Base-by-base conservation (phyloP, 2,888 invertebrate genomes). In the Leucoptera coffeella region DNA sequence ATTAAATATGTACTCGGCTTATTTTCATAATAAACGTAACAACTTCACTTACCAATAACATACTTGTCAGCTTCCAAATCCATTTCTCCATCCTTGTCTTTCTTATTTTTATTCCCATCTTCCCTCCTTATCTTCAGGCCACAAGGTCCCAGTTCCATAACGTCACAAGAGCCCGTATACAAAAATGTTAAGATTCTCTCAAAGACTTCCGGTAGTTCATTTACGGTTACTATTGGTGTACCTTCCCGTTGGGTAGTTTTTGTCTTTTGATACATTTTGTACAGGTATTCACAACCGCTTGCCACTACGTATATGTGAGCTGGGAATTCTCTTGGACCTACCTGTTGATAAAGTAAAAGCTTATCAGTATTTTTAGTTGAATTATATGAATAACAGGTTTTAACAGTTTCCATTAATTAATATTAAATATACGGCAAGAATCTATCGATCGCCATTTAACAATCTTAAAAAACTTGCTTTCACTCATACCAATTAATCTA, bases 271-370 rank as follows among this genome's bases (percentile, higher is more conserved):
- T 80, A 72, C 2, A 78, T 37, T 30, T 77, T 73, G 36, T 73
- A 71, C 5, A 89, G 67, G 12, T 74, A 74, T 5, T 78, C 73
- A 31, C 82, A 80, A 34, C 75, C 71, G 0, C 73, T 73, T 0
- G 79, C 77, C 1, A 90, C 47, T 26, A 91, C 77, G 48, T 76
- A 86, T 36, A 76, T 77, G 50, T 91, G 90, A 0, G 81, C 85
- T 1, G 82, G 75, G 54, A 78, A 85, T 3, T 47, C 48, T 36
- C 73, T 72, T 27, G 64, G 50, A 14, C 77, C 78, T 15, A 82
- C 61, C 80, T 80, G 39, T n/a, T n/a, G n/a, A n/a, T n/a, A n/a
- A n/a, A n/a, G n/a, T n/a, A n/a, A n/a, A n/a, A n/a, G n/a, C n/a
- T n/a, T n/a, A n/a, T n/a, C n/a, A n/a, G n/a, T n/a, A n/a, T n/a